These are phyloP conservation scores for Hyppa rectilinea DNA, from an alignment of 2,888 invertebrate genomes.

Conservation along the genomic window DNA sequence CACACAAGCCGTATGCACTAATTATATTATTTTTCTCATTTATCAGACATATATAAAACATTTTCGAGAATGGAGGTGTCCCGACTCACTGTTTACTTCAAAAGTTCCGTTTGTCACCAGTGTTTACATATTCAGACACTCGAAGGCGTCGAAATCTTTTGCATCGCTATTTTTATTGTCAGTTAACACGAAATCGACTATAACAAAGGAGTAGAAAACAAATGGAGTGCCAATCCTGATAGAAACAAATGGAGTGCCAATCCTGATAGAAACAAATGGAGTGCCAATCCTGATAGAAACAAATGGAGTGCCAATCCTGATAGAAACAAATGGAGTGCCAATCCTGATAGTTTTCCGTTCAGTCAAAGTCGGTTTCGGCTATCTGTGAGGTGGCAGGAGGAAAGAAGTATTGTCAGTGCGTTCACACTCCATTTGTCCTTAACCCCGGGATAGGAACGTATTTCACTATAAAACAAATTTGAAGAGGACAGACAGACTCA, in stretches of 20 bases:
- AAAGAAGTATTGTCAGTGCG: background rate
- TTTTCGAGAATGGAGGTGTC: slow-evolving; percentile 48
- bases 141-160: slow-evolving; percentile 43
- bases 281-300: slow-evolving; percentile 4
- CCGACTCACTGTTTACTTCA: slow-evolving; percentile 42
- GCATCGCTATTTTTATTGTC: slow-evolving; percentile 60
- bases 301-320: slow-evolving; percentile 6
- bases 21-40: slow-evolving; percentile 56
- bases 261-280: too few relatives aligned
- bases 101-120: slow-evolving; percentile 51
- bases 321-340: slow-evolving; percentile 49
- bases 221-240: slow-evolving; percentile 37
- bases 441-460: slow-evolving; percentile 52
- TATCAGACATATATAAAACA: slow-evolving; percentile 59
- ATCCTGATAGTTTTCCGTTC: slow-evolving; percentile 1
- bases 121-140: slow-evolving; percentile 40
- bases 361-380: slow-evolving; percentile 9
- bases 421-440: slow-evolving; percentile 34
- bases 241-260: too few relatives aligned
- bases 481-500: slow-evolving; percentile 60
- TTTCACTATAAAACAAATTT: slow-evolving; percentile 59
- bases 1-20: slow-evolving; percentile 68
- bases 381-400: slow-evolving; percentile 3
- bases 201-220: slow-evolving; percentile 44
- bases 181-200: slow-evolving; percentile 59